Evolutionary conservation across 2,888 invertebrate species (phyloP).

Genomic region (Cheilosia grossa): DNA sequence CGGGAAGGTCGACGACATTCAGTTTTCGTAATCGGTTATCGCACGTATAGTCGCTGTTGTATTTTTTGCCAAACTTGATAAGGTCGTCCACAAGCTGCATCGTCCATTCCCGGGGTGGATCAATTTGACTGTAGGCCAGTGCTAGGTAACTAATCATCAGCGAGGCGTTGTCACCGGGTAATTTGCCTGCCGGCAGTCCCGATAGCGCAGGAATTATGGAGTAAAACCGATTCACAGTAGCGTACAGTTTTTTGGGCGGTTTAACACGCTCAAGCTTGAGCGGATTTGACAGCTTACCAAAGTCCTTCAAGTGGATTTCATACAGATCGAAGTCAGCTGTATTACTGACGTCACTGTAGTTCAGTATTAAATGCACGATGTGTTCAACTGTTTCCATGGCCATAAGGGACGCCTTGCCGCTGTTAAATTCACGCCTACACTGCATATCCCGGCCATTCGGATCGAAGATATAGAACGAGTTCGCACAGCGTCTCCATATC

Average conservation of each 20-base stretch:
- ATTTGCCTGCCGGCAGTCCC: slow-evolving; percentile 77
- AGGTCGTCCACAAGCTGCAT: slow-evolving; percentile 85
- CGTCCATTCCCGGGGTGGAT: slow-evolving; percentile 87
- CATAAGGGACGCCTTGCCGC: slow-evolving; percentile 85
- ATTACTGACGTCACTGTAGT: slow-evolving; percentile 77
- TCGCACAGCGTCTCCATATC: slow-evolving; percentile 84
- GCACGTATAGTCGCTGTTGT: slow-evolving; percentile 76
- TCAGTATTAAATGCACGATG: slow-evolving; percentile 80
- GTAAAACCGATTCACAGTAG: slow-evolving; percentile 79
- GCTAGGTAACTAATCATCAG: slow-evolving; percentile 86
- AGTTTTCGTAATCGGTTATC: slow-evolving; percentile 76
- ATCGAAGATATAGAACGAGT: slow-evolving; percentile 86
- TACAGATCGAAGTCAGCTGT: slow-evolving; percentile 79
- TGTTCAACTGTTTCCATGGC: slow-evolving; percentile 78
- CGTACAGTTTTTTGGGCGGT: slow-evolving; percentile 77
- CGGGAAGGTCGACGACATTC: slow-evolving; percentile 80
- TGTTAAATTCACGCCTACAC: slow-evolving; percentile 78
- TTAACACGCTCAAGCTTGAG: slow-evolving; percentile 50
- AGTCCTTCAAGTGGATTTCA: slow-evolving; percentile 79
- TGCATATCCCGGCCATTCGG: slow-evolving; percentile 83
- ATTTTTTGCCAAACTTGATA: slow-evolving; percentile 78
- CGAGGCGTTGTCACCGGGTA: slow-evolving; percentile 84
- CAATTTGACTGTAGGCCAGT: slow-evolving; percentile 87
- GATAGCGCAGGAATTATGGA: slow-evolving; percentile 80
- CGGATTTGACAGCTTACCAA: slow-evolving; percentile 78